Evolutionary conservation across 2,797 vertebrate genomes (phyloP), one percentile per base, ranked within the genome.

Genomic region (Acanthornis magna): DNA sequence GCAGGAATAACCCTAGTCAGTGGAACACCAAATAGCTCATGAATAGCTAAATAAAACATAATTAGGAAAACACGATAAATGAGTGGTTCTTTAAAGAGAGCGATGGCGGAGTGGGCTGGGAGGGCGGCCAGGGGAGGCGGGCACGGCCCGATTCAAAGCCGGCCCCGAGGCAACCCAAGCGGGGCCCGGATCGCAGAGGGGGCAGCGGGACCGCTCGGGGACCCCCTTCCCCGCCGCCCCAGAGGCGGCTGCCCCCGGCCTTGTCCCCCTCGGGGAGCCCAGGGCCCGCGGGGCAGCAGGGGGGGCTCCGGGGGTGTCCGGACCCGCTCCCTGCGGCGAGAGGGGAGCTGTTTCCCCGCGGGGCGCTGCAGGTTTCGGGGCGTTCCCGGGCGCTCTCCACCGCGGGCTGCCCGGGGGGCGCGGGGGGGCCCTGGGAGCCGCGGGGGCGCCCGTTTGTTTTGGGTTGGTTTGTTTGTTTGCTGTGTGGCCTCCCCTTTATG

Each of bases 311-410:
- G 26, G 10, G 60, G 17, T 16, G 53, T 21, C 53, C 6, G 10
- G 61, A 4, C 53, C 36, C 10, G 9, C 75, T 95, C 75, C 67
- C 66, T 10, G 54, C 26, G 32, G 62, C 16, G 40, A 4, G 32
- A 42, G 76, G 23, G 45, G 55, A 76, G 50, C 68, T 47, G 72
- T 23, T 58, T 63, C 42, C 70, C 91, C 54, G 23, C n/a, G 13
- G 83, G 86, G 72, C 8, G 10, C 76, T 76, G 86, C 72, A 40
- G 79, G 93, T 95, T 96, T 95, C 93, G 84, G 65, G 93, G 93
- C 73, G 93, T 93, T 95, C 50, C 91, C 55, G 25, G 58, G 40
- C 21, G 6, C 70, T 91, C 74, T 78, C 43, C 82, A 66, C 38
- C 20, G n/a, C 22, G 38, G 45, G 53, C 45, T 47, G 72, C 13